Evolutionary conservation across 2,888 invertebrate genomes (phyloP).

Genomic region (Spisula subtruncata): DNA sequence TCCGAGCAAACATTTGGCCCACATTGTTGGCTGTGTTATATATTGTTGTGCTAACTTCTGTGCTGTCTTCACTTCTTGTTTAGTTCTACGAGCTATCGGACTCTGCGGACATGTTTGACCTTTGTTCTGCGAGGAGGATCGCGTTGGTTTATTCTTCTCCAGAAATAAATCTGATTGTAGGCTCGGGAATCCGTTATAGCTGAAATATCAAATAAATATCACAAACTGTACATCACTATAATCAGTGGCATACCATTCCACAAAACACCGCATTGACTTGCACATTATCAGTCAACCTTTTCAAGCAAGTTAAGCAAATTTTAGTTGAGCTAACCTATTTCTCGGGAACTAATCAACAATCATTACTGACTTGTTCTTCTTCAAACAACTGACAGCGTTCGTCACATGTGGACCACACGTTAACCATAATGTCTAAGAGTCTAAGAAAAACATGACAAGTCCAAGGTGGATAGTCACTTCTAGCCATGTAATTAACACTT

Average conservation of each 20-base stretch:
- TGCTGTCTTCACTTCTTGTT: conserved; percentile 97
- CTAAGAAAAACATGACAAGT: too few species aligned
- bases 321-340: too few species aligned
- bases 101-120: conserved; percentile 89
- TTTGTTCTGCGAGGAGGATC: conserved; percentile 73
- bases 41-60: conserved; percentile 90
- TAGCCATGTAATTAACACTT: too few species aligned
- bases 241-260: too few species aligned
- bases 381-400: not conserved
- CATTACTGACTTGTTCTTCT: not conserved
- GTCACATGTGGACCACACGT: not conserved
- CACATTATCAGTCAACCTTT: too few species aligned
- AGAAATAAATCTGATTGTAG: conserved; percentile 88
- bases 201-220: conserved; percentile 65
- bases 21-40: conserved; percentile 47
- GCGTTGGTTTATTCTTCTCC: conserved; percentile 88
- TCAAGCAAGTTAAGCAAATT: too few species aligned
- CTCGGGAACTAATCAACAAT: not conserved
- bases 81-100: conserved; percentile 97
- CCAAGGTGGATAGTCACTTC: too few species aligned
- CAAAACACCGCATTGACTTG: too few species aligned
- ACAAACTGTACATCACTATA: not conserved
- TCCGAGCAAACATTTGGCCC: conserved; percentile 87
- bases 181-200: conserved; percentile 86
- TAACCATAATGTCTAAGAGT: too few species aligned